These are phyloP conservation scores for Leucoraja erinaceus DNA, from an alignment of 2,113 vertebrate species.

Conservation along the genomic window DNA sequence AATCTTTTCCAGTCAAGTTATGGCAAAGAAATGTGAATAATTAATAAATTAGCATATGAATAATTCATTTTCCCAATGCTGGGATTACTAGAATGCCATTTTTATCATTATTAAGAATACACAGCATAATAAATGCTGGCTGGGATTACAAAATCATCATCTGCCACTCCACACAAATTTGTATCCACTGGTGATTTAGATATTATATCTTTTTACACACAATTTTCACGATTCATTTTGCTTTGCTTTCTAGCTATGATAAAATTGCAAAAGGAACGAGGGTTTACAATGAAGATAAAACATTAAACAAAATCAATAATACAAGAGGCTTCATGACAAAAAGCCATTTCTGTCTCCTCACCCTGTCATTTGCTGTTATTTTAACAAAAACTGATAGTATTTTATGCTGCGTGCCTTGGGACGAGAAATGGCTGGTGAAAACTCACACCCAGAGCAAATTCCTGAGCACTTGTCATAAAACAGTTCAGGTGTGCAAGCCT, in stretches of 20 bases:
- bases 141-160: conserved; percentile 25
- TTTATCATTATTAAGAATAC: conserved; percentile 32
- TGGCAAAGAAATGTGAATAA: conserved; percentile 24
- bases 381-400: conserved; percentile 17
- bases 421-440: background rate
- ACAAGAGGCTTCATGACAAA: background rate
- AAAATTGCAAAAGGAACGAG: background rate
- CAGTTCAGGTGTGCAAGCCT: background rate
- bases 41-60: conserved; percentile 28
- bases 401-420: background rate
- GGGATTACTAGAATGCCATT: conserved; percentile 33
- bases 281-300: background rate
- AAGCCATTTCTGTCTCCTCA: background rate
- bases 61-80: conserved; percentile 15
- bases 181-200: background rate
- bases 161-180: background rate
- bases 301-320: background rate
- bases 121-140: conserved; percentile 18
- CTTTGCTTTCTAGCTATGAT: conserved; percentile 4
- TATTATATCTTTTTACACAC: background rate
- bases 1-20: conserved; percentile 31
- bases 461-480: background rate
- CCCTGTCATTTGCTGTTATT: background rate
- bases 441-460: background rate
- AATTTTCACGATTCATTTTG: conserved; percentile 31